phyloP scores from a whole-genome alignment of 2,797 vertebrate genomes.

The Remorina albescens region DNA sequence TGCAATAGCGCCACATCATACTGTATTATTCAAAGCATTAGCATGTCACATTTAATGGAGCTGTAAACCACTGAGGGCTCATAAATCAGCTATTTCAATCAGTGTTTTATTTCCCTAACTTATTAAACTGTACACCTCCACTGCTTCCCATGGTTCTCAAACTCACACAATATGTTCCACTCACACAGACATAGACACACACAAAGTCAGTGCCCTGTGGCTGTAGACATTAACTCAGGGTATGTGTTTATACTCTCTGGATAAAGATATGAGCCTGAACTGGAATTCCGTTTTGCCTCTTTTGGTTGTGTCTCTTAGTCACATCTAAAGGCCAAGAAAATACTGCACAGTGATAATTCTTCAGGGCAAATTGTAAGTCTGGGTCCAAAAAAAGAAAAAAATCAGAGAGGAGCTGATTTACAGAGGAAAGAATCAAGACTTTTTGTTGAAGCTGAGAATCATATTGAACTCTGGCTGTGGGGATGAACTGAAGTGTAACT shows the following conservation, averaged over 20 bases:
- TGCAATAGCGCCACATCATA: conserved; percentile 27
- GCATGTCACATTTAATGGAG: conserved; percentile 63
- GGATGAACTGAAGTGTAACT: conserved; percentile 18
- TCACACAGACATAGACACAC: conserved; percentile 26
- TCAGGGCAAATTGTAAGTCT: conserved; percentile 39
- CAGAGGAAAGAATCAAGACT: conserved; percentile 31
- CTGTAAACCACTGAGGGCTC: conserved; percentile 67
- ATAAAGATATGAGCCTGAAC: conserved; percentile 70
- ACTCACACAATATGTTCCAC: conserved; percentile 43
- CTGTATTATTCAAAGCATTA: conserved; percentile 36
- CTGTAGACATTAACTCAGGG: conserved; percentile 59
- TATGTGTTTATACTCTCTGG: conserved; percentile 75
- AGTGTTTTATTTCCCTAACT: conserved; percentile 63
- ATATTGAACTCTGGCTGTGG: conserved; percentile 12
- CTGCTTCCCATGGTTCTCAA: conserved; percentile 57
- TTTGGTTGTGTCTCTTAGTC: conserved; percentile 73
- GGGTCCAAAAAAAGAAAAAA: conserved; percentile 60
- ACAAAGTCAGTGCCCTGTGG: conserved; percentile 53
- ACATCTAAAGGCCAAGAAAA: conserved; percentile 54
- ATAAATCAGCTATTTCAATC: conserved; percentile 79
- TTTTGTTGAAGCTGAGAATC: conserved; percentile 18
- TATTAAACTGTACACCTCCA: conserved; percentile 56
- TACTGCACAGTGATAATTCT: conserved; percentile 46
- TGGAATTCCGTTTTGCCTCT: conserved; percentile 73
- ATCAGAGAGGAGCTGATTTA: conserved; percentile 37